A percentile compares a stretch with the other conserved stretches of the same genome.
Conservation (phyloP, 2,888 invertebrate species). For the Scaptomyza reducta region DNA sequence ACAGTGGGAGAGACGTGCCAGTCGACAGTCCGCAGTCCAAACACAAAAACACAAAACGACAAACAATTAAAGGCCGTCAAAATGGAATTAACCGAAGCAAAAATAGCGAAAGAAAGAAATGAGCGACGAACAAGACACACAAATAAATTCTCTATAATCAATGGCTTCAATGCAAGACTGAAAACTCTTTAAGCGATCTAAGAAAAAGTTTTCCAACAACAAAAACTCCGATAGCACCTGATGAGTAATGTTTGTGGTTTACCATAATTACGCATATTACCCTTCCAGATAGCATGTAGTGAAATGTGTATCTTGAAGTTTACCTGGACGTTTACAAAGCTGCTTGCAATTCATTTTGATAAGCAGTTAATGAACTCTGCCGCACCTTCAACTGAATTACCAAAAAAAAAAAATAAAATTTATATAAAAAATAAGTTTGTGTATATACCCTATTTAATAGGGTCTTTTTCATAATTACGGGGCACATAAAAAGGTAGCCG, state of each 20-base stretch:
- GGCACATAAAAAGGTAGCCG: conserved; percentile 65
- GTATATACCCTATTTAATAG: conserved; percentile 46
- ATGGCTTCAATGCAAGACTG: background rate
- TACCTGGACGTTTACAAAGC: background rate
- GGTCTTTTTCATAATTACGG: conserved; percentile 55
- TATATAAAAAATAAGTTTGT: background rate
- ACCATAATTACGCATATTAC: background rate
- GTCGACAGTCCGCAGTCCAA: conserved; percentile 52
- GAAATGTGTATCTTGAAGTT: background rate
- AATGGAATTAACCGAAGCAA: conserved; percentile 50
- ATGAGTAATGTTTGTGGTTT: conserved; percentile 3
- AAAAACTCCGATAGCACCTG: background rate
- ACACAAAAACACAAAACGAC: conserved; percentile 45
- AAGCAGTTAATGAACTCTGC: conserved; percentile 43
- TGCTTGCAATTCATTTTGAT: conserved; percentile 18
- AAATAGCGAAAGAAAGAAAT: background rate
- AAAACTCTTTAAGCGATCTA: too few relatives aligned
- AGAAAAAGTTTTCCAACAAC: background rate
- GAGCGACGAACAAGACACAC: conserved; percentile 32
- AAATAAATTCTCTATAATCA: conserved; percentile 34
- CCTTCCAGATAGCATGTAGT: background rate
- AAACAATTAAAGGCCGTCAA: conserved; percentile 72
- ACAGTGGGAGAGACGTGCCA: conserved; percentile 63
- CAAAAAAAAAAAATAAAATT: conserved; percentile 16
- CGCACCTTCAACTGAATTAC: conserved; percentile 44